Percentiles rank a stretch among this genome's conserved stretches.
phyloP scores from a whole-genome alignment of 2,797 vertebrate species.

The Oreochromis mossambicus region DNA sequence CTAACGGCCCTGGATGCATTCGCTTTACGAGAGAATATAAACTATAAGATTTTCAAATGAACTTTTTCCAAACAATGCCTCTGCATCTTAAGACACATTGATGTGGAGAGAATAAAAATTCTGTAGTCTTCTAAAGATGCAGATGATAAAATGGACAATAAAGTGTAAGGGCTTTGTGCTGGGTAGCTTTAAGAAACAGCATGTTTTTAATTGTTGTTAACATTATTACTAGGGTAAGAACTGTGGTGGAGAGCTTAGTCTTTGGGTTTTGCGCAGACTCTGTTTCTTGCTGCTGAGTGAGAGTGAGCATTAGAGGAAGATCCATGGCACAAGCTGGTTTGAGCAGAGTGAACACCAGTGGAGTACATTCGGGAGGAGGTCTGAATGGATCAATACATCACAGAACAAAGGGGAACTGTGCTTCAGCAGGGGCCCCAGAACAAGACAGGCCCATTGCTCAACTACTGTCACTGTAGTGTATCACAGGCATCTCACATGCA shows the following conservation, averaged over 20 bases:
- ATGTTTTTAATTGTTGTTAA: not conserved
- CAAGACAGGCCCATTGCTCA: conserved; percentile 67
- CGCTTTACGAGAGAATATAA: not conserved
- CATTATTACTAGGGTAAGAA: not conserved
- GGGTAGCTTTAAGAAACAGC: not conserved
- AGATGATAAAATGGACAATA: not conserved
- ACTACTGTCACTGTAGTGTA: conserved; percentile 59
- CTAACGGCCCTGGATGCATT: not conserved
- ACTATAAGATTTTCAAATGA: not conserved
- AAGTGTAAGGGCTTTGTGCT: not conserved
- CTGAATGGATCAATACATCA: conserved; percentile 68
- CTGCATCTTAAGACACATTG: not conserved
- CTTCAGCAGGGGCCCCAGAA: conserved; percentile 59
- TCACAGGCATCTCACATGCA: conserved; percentile 60
- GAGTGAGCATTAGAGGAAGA: conserved; percentile 18
- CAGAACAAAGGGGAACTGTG: conserved; percentile 68
- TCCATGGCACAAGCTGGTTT: conserved; percentile 30
- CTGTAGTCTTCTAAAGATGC: not conserved
- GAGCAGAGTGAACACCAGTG: conserved; percentile 35
- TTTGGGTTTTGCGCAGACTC: not conserved
- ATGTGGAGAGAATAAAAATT: not conserved
- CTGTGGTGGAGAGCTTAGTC: not conserved
- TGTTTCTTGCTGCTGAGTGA: not conserved
- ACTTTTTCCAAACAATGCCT: not conserved
- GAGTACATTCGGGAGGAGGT: conserved; percentile 56